Evolutionary conservation across 2,113 vertebrate genomes (phyloP), one percentile per base, ranked within the genome.

Genomic region (Microtus oregoni): DNA sequence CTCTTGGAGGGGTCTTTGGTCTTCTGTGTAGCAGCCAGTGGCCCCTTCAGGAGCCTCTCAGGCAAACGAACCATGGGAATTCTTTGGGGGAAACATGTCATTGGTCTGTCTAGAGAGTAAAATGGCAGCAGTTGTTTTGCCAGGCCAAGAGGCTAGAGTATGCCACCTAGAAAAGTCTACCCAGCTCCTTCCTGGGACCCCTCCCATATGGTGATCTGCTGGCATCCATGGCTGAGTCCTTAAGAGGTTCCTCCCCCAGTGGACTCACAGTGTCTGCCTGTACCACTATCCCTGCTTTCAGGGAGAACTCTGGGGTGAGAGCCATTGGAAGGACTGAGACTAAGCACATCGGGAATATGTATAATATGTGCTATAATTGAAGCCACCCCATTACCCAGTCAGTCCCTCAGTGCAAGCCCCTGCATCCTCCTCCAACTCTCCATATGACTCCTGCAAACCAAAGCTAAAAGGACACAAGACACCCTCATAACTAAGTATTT

Each of bases 201-300:
- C 44, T 67, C 14, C 0, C 5, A 0, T 0, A 3, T 30, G 1
- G 38, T 24, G 35, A 2, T n/a, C 35, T 50, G 28, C 44, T 7
- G 15, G 50, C 76, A 2, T 35, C 70, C 65, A 30, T 10, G 17
- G 19, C 1, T 20, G 14, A 70, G 32, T n/a, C 50, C 15, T 11
- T 50, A 35, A 10, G 20, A 1, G 2, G 9, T 26, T 9, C 77
- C n/a, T 63, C 63, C 52, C 0, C 44, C 1, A 17, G 47, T 0
- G 10, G 30, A n/a, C 68, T 20, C 12, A 6, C 35, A 30, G n/a
- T 5, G 1, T 82, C 55, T 44, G 44, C 50, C 44, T 30, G 0
- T 20, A 5, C 47, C 1, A 8, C 41, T 38, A 28, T 55, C 50
- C 88, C 30, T 3, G 13, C 82, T 26, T 68, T n/a, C 58, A 2